Percentiles rank a stretch among this genome's conserved stretches.
Evolutionary conservation across 2,888 invertebrate species (phyloP).

Genomic region (Mesorhabditis spiculigera): DNA sequence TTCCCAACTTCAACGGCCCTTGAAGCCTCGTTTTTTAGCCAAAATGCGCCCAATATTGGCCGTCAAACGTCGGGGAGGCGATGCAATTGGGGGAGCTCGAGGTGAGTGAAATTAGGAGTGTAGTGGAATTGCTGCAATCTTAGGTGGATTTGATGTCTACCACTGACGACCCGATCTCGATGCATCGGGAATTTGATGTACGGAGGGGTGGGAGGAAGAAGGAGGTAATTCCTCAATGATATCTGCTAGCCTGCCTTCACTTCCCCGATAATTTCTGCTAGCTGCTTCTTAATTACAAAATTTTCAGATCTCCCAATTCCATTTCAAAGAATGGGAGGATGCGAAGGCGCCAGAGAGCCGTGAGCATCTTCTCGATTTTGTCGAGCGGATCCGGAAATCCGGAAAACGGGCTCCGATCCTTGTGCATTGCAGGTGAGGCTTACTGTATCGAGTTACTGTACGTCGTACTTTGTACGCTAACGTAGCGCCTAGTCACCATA

Average conservation of each 20-base stretch:
- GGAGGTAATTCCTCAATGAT: constrained; percentile 3
- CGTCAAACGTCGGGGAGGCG: constrained; percentile 24
- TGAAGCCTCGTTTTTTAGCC: constrained; percentile 24
- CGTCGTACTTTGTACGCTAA: too few relatives aligned
- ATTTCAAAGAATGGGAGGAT: constrained; percentile 44
- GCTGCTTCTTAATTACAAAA: too few relatives aligned
- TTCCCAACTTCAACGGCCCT: not conserved
- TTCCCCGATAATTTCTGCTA: not conserved
- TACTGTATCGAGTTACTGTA: too few relatives aligned
- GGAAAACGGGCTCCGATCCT: constrained; percentile 35
- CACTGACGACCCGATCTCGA: constrained; percentile 28
- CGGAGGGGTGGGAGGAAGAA: constrained; percentile 8
- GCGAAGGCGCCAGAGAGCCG: constrained; percentile 19
- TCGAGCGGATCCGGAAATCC: constrained; percentile 22
- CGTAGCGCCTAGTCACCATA: too few relatives aligned
- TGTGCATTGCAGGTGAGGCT: constrained; percentile 46
- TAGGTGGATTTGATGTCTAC: constrained; percentile 7
- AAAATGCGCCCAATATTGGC: constrained; percentile 52
- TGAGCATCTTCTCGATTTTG: constrained; percentile 34
- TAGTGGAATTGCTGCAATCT: not conserved
- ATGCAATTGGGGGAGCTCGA: not conserved
- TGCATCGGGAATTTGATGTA: constrained; percentile 30
- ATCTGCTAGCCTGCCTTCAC: not conserved
- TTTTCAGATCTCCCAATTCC: constrained; percentile 40
- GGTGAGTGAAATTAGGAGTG: too few relatives aligned